Base-by-base conservation (phyloP, 2,888 invertebrate genomes). In the Brachyptera putata region DNA sequence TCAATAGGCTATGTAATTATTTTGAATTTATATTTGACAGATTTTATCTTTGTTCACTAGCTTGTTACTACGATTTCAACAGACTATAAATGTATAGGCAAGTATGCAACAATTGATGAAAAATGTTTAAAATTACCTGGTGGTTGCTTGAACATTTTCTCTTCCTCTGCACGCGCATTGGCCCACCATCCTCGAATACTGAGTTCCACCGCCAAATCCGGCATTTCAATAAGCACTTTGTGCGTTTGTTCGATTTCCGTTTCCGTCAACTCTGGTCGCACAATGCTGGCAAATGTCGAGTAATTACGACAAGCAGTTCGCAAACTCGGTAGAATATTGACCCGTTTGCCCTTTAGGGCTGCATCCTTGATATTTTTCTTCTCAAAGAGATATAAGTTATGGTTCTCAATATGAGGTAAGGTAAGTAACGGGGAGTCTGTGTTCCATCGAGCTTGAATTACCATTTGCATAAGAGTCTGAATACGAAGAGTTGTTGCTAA, bases 401-500 rank as follows among this genome's bases (percentile, higher is more conserved):
- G 80, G 0, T 81, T 76, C 56, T 85, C 87, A 0, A 94, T 75
- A 68, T 87, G 80, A 0, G 95, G 95, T 13, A 97, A 77, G 0
- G 85, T 87, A 0, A 89, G 78, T 1, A 95, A 77, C 9, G 87
- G 84, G 0, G 85, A 82, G 68, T 88, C 87, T 39, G 82, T 77
- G n/a, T 87, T 79, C 92, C 95, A 95, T 43, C 91, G 80, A 0
- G 90, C 96, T 79, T 97, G 97, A 3, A 96, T 82, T 13, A 95
- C 79, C 82, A 91, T 89, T 76, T 98, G 98, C 78, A 95, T 84
- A 9, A 92, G 68, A 65, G 84, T 80, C 67, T 92, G 89, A 60
- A 91, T 80, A 60, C 83, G 83, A 13, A 98, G 73, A 0, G 92
- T 85, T 1, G 89, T 87, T 3, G 85, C 80, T 5, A 98, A 77